phyloP scores from a whole-genome alignment of 2,888 invertebrate genomes.

The Baronia brevicornis region DNA sequence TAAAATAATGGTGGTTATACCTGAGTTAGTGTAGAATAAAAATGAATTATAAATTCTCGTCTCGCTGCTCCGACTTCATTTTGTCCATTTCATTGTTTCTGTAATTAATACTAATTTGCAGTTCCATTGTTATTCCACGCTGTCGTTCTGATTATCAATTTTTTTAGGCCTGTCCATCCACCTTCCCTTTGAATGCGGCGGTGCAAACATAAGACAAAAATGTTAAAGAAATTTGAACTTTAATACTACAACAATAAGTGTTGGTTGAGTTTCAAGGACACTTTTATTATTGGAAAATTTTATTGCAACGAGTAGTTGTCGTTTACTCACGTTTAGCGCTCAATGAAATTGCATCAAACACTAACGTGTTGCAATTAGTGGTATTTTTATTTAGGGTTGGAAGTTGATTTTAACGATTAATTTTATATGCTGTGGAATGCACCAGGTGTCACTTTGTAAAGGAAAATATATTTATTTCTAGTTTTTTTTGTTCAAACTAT shows the following conservation, averaged over 20 bases:
- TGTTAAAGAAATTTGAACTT: constrained; percentile 31
- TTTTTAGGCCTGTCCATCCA: constrained; percentile 50
- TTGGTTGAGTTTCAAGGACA: constrained; percentile 23
- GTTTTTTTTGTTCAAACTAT: constrained; percentile 12
- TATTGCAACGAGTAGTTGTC: constrained; percentile 44
- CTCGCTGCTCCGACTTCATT: constrained; percentile 47
- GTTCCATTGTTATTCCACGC: constrained; percentile 63
- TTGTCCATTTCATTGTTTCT: constrained; percentile 59
- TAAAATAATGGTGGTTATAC: constrained; percentile 2
- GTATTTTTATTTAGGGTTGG: constrained; percentile 60
- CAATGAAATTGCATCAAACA: constrained; percentile 70
- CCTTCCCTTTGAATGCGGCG: constrained; percentile 43
- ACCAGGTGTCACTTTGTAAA: constrained; percentile 41
- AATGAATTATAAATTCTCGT: constrained; percentile 51
- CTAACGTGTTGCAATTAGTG: constrained; percentile 61
- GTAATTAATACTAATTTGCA: constrained; percentile 70
- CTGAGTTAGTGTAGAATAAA: constrained; percentile 16
- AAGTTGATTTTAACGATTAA: constrained; percentile 50
- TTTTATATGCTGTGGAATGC: constrained; percentile 30
- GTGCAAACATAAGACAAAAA: constrained; percentile 28
- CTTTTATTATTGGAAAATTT: constrained; percentile 35
- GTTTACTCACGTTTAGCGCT: constrained; percentile 68
- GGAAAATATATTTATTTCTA: too few relatives aligned
- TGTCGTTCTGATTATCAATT: constrained; percentile 41
- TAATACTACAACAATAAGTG: constrained; percentile 36